These are phyloP conservation scores for Arbacia lixula DNA, from an alignment of 53 echinoderm and acorn worm genomes.

Conservation along the genomic window DNA sequence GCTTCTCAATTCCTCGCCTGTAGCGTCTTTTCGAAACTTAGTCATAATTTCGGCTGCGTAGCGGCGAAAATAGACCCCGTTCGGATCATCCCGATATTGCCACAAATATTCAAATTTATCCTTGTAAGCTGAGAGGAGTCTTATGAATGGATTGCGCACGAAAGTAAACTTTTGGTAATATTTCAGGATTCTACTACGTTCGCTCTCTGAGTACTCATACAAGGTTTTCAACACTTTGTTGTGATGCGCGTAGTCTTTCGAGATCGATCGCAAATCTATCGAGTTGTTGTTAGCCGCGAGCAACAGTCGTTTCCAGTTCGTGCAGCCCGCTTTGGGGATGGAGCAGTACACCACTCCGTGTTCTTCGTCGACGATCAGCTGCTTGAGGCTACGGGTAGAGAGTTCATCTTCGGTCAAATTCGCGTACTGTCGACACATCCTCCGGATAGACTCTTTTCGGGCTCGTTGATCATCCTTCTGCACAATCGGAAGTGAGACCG, in stretches of 20 bases:
- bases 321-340: slow-evolving; percentile 62
- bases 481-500: neutral
- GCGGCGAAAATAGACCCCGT: slow-evolving; percentile 43
- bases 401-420: neutral
- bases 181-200: slow-evolving; percentile 14
- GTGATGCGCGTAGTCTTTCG: slow-evolving; percentile 30
- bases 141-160: slow-evolving; percentile 58
- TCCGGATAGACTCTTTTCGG: neutral
- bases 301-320: slow-evolving; percentile 59
- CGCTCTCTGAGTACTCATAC: slow-evolving; percentile 17
- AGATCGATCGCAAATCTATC: slow-evolving; percentile 2
- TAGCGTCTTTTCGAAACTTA: slow-evolving; percentile 23
- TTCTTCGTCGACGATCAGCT: slow-evolving; percentile 24
- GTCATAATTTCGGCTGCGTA: slow-evolving; percentile 43
- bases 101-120: slow-evolving; percentile 42
- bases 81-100: slow-evolving; percentile 41
- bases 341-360: slow-evolving; percentile 43
- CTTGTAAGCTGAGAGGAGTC: slow-evolving; percentile 58
- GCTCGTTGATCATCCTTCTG: slow-evolving; percentile 6
- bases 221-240: slow-evolving; percentile 23
- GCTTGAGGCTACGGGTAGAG: slow-evolving; percentile 5
- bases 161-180: slow-evolving; percentile 47
- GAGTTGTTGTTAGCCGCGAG: slow-evolving; percentile 28
- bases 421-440: slow-evolving; percentile 3
- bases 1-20: neutral